Percentiles rank a stretch among this genome's conserved stretches.
phyloP scores from a whole-genome alignment of 2,113 vertebrate species.

The Cairina moschata region DNA sequence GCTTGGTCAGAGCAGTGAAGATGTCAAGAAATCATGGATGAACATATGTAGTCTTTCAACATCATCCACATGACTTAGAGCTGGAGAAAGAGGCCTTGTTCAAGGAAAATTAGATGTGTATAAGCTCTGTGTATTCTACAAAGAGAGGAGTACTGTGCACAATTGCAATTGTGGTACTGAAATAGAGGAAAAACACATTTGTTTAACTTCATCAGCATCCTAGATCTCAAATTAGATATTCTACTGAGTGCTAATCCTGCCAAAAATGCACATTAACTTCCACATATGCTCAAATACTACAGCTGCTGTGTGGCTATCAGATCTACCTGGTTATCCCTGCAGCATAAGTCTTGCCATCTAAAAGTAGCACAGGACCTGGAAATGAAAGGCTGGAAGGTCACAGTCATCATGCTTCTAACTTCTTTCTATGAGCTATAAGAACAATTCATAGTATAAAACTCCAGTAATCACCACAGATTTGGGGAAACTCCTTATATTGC shows the following conservation, averaged over 20 bases:
- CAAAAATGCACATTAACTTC: background rate
- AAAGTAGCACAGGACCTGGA: background rate
- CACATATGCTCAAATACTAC: background rate
- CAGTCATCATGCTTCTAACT: background rate
- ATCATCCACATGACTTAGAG: background rate
- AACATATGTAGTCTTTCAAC: background rate
- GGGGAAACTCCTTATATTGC: background rate
- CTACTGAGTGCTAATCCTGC: background rate
- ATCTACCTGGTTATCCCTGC: background rate
- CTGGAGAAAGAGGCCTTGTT: background rate
- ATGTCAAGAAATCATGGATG: background rate
- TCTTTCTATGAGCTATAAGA: background rate
- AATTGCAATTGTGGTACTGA: background rate
- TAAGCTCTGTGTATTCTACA: background rate
- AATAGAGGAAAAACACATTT: background rate
- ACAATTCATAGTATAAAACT: background rate
- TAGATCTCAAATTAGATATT: background rate
- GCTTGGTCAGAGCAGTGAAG: background rate
- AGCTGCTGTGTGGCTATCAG: accelerated
- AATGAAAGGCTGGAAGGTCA: background rate
- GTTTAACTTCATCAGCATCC: background rate
- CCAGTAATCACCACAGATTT: background rate
- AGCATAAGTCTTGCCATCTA: background rate
- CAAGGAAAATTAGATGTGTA: background rate
- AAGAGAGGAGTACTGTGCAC: background rate